These are phyloP conservation scores for Drosophila affinis DNA, from an alignment of 2,888 invertebrate species.

Conservation along the genomic window DNA sequence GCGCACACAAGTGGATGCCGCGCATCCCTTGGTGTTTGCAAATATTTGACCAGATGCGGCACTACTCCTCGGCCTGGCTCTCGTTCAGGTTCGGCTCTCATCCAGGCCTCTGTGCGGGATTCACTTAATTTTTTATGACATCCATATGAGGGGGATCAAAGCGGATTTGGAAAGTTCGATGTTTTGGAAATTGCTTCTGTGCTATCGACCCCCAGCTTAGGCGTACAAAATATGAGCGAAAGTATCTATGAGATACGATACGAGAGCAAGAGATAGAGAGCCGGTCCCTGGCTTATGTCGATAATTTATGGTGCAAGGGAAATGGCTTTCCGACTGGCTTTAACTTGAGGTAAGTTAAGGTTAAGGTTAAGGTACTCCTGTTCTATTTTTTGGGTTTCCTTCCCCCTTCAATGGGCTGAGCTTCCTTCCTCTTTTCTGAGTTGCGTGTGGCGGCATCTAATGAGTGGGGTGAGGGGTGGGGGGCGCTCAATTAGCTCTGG, in stretches of 20 bases:
- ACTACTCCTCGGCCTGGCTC: slow-evolving; percentile 19
- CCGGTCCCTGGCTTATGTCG: slow-evolving; percentile 66
- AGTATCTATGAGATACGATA: slow-evolving; percentile 63
- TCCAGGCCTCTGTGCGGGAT: slow-evolving; percentile 47
- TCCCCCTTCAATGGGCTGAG: background rate
- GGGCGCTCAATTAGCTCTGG: slow-evolving; percentile 79
- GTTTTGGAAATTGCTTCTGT: slow-evolving; percentile 58
- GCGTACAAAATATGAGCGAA: slow-evolving; percentile 67
- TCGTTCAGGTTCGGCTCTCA: background rate
- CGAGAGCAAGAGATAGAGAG: slow-evolving; percentile 1
- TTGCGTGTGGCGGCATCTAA: slow-evolving; percentile 70
- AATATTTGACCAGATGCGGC: slow-evolving; percentile 81
- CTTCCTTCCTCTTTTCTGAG: background rate
- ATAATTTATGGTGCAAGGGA: slow-evolving; percentile 68
- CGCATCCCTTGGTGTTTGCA: slow-evolving; percentile 49
- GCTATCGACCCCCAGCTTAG: slow-evolving; percentile 58
- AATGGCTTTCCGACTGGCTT: slow-evolving; percentile 14
- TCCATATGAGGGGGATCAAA: slow-evolving; percentile 69
- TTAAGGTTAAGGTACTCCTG: background rate
- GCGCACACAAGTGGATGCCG: slow-evolving; percentile 59
- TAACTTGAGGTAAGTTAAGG: slow-evolving; percentile 12
- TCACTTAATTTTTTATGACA: slow-evolving; percentile 81
- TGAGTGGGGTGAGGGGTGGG: slow-evolving; percentile 80
- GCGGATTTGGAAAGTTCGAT: slow-evolving; percentile 64
- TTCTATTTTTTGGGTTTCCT: background rate